These are phyloP conservation scores for Nannoperca australis DNA, from an alignment of 2,797 vertebrate genomes.

Conservation along the genomic window DNA sequence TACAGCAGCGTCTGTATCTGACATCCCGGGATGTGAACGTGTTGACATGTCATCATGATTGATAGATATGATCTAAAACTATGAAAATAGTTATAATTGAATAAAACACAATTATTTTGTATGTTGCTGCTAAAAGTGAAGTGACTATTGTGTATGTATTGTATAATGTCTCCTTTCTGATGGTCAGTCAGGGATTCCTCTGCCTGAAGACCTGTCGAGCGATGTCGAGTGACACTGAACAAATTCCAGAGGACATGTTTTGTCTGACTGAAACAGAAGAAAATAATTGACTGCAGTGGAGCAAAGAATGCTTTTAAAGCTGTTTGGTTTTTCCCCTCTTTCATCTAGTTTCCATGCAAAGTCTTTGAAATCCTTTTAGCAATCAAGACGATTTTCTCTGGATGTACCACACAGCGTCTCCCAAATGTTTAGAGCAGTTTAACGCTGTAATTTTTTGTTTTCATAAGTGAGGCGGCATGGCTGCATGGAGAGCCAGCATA, in stretches of 20 bases:
- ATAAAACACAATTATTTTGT: not conserved
- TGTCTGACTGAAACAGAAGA: conserved; percentile 63
- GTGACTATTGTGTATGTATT: too few species aligned
- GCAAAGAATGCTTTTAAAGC: conserved; percentile 74
- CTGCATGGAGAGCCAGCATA: conserved; percentile 61
- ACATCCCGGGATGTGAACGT: too few species aligned
- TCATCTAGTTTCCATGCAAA: conserved; percentile 67
- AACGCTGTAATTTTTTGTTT: conserved; percentile 76
- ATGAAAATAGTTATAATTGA: conserved; percentile 1
- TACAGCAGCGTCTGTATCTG: too few species aligned
- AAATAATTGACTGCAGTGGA: conserved; percentile 65
- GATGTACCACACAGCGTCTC: conserved; percentile 64
- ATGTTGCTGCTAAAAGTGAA: not conserved
- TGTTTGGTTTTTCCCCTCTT: conserved; percentile 53
- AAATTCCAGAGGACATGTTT: conserved; percentile 66
- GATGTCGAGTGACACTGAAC: conserved; percentile 46
- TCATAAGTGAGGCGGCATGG: conserved; percentile 69
- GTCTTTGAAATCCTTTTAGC: conserved; percentile 78
- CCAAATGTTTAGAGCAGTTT: conserved; percentile 71
- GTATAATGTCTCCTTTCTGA: conserved; percentile 3
- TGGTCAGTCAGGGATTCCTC: conserved; percentile 1
- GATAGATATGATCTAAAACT: conserved; percentile 2
- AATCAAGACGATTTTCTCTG: conserved; percentile 77
- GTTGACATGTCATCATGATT: conserved; percentile 1
- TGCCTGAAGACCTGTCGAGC: conserved; percentile 36